Evolutionary conservation across 2,113 vertebrate species (phyloP).

Genomic region (Thalassoma bifasciatum): DNA sequence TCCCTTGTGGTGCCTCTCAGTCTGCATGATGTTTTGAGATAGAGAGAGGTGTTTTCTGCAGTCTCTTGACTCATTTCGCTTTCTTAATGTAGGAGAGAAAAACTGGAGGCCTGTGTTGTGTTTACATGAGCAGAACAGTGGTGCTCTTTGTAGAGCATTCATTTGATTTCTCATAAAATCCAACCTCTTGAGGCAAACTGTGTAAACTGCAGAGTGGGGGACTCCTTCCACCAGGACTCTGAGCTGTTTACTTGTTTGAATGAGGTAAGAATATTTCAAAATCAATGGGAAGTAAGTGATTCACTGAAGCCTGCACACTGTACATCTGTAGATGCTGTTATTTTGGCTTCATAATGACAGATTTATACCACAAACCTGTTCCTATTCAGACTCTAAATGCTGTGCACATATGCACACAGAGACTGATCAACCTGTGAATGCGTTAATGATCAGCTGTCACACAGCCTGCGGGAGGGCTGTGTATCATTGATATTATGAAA

Average conservation of each 20-base stretch:
- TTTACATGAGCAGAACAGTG: slow-evolving; percentile 28
- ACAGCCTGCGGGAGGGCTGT: slow-evolving; percentile 36
- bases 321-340: background rate
- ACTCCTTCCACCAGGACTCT: slow-evolving; percentile 3
- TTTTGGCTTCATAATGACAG: background rate
- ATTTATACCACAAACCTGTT: slow-evolving; percentile 11
- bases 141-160: slow-evolving; percentile 29
- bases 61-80: slow-evolving; percentile 25
- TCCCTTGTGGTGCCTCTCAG: background rate
- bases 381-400: slow-evolving; percentile 18
- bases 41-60: slow-evolving; percentile 27
- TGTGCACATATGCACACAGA: background rate
- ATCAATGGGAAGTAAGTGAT: slow-evolving; percentile 4
- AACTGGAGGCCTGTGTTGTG: slow-evolving; percentile 23
- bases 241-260: slow-evolving; percentile 28
- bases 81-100: slow-evolving; percentile 24
- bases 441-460: slow-evolving; percentile 54
- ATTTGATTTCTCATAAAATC: slow-evolving; percentile 43
- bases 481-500: slow-evolving; percentile 43
- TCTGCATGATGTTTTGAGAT: slow-evolving; percentile 18
- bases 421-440: background rate
- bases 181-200: slow-evolving; percentile 35
- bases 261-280: slow-evolving; percentile 24
- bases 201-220: slow-evolving; percentile 22
- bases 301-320: background rate